Evolutionary conservation across 2,113 vertebrate species (phyloP), one percentile per base, ranked within the genome.

Genomic region (Sturnus vulgaris): DNA sequence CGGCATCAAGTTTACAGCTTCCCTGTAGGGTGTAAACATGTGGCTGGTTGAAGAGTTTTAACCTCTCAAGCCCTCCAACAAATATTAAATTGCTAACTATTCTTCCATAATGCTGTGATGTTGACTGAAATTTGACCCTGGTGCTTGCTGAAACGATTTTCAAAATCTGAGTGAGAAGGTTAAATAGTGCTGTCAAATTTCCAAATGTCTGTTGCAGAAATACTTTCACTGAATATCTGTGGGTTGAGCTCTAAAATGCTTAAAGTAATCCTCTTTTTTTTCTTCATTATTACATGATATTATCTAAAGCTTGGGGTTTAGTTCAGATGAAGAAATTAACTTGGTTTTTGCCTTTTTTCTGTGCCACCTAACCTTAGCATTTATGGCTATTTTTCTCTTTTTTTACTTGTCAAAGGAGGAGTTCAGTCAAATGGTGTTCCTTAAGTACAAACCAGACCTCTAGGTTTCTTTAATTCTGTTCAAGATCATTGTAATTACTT

Each of bases 141-240:
- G 44, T 90, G 88, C 90, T 96, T 82, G 66, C 82, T 93, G 93
- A 94, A 93, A 68, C 2, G 9, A 70, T 92, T 87, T 93, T 94
- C 71, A 91, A 71, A 96, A 88, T 93, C 90, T 90, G 76, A 95
- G 66, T 69, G 92, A 93, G 96, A 89, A 92, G 83, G 80, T 95
- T 91, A 92, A 96, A 92, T 49, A 95, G 79, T 59, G 33, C 82
- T 96, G 93, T 93, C 93, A 96, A 75, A 86, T 86, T 93, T 95
- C 88, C 90, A 96, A 73, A 83, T 86, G 72, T 93, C 75, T 80
- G 70, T 66, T 91, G 86, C 71, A 93, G 64, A 90, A 96, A 52
- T 86, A 92, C 56, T 86, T 92, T 83, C 1, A 0, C 72, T 88
- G 82, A 80, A 2, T 96, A 78, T 88, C 85, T 95, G 64, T 80